These are phyloP conservation scores for Dermatophagoides farinae DNA, from an alignment of 1,140 invertebrate genomes.

Conservation along the genomic window DNA sequence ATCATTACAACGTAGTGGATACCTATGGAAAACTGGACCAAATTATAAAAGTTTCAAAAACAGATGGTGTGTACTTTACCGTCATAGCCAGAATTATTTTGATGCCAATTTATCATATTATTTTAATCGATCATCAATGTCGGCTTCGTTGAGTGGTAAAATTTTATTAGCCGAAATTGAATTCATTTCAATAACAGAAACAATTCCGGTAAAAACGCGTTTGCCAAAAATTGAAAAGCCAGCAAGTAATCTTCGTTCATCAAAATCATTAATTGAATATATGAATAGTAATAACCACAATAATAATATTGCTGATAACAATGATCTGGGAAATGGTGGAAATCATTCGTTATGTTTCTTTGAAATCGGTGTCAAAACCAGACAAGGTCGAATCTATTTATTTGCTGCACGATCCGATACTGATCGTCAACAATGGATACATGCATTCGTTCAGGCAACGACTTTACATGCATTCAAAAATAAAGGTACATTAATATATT, in stretches of 20 bases:
- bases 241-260: neutral
- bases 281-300: neutral
- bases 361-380: slow-evolving; percentile 7
- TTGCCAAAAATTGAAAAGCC: neutral
- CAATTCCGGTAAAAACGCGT: neutral
- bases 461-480: neutral
- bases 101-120: slow-evolving; percentile 4
- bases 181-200: neutral
- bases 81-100: neutral
- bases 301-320: too few relatives aligned
- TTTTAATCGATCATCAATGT: neutral
- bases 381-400: slow-evolving; percentile 3
- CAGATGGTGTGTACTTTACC: slow-evolving; percentile 10
- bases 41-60: slow-evolving; percentile 8
- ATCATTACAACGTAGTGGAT: slow-evolving; percentile 8
- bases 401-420: neutral
- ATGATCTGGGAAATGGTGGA: neutral
- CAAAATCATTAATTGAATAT: neutral
- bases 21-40: slow-evolving; percentile 13
- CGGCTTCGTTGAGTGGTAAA: neutral
- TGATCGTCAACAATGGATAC: slow-evolving; percentile 3
- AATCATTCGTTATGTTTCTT: neutral
- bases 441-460: neutral
- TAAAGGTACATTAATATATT: neutral
- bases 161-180: slow-evolving; percentile 3